Base-by-base conservation (phyloP, 1,140 invertebrate species). In the Cataglyphis hispanica region DNA sequence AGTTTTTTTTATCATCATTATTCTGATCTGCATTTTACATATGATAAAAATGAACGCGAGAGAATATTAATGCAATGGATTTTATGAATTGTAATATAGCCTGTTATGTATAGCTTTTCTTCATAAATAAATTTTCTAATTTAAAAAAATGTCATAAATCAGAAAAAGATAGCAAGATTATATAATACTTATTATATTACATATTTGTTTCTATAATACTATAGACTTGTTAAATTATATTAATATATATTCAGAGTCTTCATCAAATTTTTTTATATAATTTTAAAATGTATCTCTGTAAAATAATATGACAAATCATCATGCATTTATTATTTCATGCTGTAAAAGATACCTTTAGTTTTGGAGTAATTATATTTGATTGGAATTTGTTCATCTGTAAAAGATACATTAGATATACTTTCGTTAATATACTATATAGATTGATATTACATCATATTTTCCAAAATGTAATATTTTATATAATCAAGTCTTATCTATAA, bases 341-440 rank as follows among this genome's bases (percentile, higher is more conserved):
- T 84, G 87, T 78, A 86, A 50, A 67, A 92, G 67, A 81, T 95
- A 95, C 95, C 94, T 95, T 95, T 95, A 56, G 94, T 92, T 64
- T 93, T 92, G 91, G 95, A 94, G 93, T 94, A 95, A 92, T 92
- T 94, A 91, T 95, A 94, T 87, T 92, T 92, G 84, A 89, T 91
- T 86, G 93, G 93, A 80, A 93, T 70, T 89, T 93, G 90, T 91
- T 93, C 90, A 58, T 93, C 94, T 94, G 94, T 60, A 94, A 94
- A 92, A 93, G 92, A 90, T 84, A 89, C 34, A 86, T 87, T 61
- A 46, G 61, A 11, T 16, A 31, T 6, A 77, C 60, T 84, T 80
- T 76, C 60, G 16, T 77, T 46, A n/a, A 31, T 77, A 22, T 77
- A 50, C 1, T 11, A 0, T 1, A 43, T 64, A 77, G 0, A 43